These are phyloP conservation scores for Cuculus canorus DNA, from an alignment of 2,797 vertebrate genomes.

Conservation along the genomic window DNA sequence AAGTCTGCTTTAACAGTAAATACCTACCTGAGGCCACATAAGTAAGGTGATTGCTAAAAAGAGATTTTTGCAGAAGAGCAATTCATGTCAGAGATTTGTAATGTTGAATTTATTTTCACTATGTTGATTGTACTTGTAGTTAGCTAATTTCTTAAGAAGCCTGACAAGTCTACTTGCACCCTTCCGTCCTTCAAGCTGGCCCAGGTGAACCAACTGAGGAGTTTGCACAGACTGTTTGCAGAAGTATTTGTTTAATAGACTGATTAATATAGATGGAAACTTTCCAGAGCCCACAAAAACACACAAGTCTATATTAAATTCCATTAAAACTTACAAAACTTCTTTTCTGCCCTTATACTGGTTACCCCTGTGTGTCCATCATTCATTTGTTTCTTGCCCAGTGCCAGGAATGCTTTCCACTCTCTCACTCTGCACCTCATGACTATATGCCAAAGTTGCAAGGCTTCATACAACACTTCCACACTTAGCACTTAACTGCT, in stretches of 20 bases:
- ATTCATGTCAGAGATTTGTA: neutral
- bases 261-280: constrained; percentile 19
- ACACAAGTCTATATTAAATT: neutral
- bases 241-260: constrained; percentile 16
- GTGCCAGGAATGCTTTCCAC: neutral
- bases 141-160: neutral
- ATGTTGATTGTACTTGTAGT: neutral
- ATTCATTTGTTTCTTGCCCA: neutral
- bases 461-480: neutral
- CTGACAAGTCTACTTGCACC: neutral
- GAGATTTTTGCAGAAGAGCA: neutral
- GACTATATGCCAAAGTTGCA: neutral
- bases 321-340: neutral
- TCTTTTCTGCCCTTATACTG: neutral
- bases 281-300: constrained; percentile 2
- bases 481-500: constrained; percentile 30
- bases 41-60: neutral
- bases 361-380: neutral
- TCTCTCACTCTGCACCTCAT: neutral
- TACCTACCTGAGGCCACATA: neutral
- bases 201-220: neutral
- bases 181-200: neutral
- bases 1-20: neutral
- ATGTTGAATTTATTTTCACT: neutral
- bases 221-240: constrained; percentile 34